Evolutionary conservation across 1,140 invertebrate species (phyloP), one percentile per base, ranked within the genome.

Genomic region (Halictus rubicundus): DNA sequence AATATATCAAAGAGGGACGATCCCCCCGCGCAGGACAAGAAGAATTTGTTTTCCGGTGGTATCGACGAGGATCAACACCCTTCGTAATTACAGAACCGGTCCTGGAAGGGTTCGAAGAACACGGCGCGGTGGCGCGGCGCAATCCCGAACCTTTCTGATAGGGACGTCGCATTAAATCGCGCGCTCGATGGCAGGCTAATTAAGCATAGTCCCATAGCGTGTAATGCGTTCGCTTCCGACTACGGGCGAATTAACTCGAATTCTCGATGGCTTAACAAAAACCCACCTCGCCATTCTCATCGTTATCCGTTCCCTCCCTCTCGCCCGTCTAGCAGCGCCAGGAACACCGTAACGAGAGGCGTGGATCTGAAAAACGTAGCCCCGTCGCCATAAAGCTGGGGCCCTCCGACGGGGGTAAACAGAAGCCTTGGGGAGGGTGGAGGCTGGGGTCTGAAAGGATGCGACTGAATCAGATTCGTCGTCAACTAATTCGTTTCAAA

Each of bases 401-500:
- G 23, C 8, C 19, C n/a, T 25, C 2, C 42, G 42, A 10, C 10
- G 10, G 68, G 59, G 66, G 54, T 60, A 75, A 68, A 75, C 73
- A 68, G 42, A 57, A n/a, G 23, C 9, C 25, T n/a, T n/a, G n/a
- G n/a, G n/a, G n/a, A n/a, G n/a, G n/a, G n/a, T n/a, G 10, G 16
- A 19, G 39, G 37, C 6, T 52, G 23, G 37, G 32, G 21, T 66
- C 49, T 66, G 70, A 79, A 73, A 74, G 69, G 77, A 72, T 66
- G 69, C 46, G 59, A 78, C 83, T 85, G 84, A 88, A 88, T 85
- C 85, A 84, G 80, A 89, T 84, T 84, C 80, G 65, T 83, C 81
- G 85, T 86, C 81, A 73, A 84, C 81, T 88, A 85, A 88, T 88
- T 87, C 81, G 81, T 74, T 83, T 78, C 70, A 74, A 78, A 85